Base-by-base conservation (phyloP, 2,888 invertebrate species). In the Cheilosia pagana region DNA sequence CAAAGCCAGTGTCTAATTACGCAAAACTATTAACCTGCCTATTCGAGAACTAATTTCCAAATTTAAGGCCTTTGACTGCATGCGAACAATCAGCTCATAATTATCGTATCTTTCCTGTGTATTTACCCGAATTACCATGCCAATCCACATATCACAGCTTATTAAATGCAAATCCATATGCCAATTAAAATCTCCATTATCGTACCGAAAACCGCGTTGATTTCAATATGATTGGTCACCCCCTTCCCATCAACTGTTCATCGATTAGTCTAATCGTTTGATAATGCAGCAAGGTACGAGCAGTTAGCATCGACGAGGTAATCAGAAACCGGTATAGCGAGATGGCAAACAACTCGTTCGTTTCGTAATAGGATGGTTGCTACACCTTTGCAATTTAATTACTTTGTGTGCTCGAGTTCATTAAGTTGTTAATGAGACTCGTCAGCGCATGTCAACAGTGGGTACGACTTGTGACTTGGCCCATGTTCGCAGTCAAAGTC, bases 381-480 rank as follows among this genome's bases (percentile, higher is more conserved):
- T 48, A 57, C n/a, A 35, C 45, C 28, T 45, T 59, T 39, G 35
- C 19, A 31, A 52, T 67, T 79, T 67, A 72, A 72, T 79, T 72
- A 72, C 65, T 35, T 21, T 65, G 31, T 78, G 31, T 65, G 39
- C 23, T 25, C 53, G 68, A 62, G 62, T 62, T 77, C 21, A 62
- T 70, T 68, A 68, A 62, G 14, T 67, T 55, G 70, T 77, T 68
- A 70, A 77, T 77, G 53, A 68, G 45, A 39, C 52, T 62, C 62
- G 19, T 19, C n/a, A 53, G 76, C 21, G 35, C 8, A 28, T 28
- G 25, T 43, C 21, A 16, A 25, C 31, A 62, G 19, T 60, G 19
- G 12, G 14, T 39, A 2, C 39, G 52, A 25, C 25, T 41, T 53
- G 23, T 50, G 41, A 41, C 39, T 41, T 23, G 59, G 7, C 39